Conservation (phyloP, 2,888 invertebrate genomes). For the Ypsolopha sequella region DNA sequence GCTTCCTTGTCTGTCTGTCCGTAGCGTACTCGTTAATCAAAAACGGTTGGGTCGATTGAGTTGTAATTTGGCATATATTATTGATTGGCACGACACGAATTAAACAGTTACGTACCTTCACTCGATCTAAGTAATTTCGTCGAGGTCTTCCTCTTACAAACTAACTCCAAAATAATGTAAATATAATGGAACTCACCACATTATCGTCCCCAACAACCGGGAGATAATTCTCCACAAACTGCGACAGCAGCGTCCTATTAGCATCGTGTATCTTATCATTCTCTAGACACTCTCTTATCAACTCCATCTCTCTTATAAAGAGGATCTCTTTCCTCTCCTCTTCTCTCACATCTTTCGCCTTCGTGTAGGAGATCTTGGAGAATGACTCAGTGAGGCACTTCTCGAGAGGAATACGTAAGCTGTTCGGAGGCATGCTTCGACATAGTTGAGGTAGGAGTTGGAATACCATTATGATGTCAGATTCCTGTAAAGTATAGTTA, state of each 20-base stretch:
- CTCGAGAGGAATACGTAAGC: slow-evolving; percentile 66
- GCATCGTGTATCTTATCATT: slow-evolving; percentile 70
- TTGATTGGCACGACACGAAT: too few species aligned
- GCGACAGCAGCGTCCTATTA: slow-evolving; percentile 65
- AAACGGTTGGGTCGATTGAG: too few species aligned
- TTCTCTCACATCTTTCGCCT: slow-evolving; percentile 14
- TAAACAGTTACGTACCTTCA: too few species aligned
- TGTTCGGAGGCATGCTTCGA: slow-evolving; percentile 68
- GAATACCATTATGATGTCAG: slow-evolving; percentile 55
- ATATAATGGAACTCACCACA: slow-evolving; percentile 33
- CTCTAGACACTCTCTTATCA: slow-evolving; percentile 50
- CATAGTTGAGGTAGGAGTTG: slow-evolving; percentile 67
- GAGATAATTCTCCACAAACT: slow-evolving; percentile 58
- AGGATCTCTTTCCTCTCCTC: slow-evolving; percentile 16
- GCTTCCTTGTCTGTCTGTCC: too few species aligned
- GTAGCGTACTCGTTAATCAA: too few species aligned
- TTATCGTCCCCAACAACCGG: slow-evolving; percentile 48
- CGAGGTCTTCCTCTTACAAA: not conserved
- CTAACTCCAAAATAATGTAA: not conserved
- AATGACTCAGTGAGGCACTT: slow-evolving; percentile 49
- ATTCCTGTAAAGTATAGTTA: slow-evolving; percentile 44
- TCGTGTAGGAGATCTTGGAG: slow-evolving; percentile 15
- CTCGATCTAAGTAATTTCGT: slow-evolving; percentile 1
- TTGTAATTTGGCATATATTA: too few species aligned
- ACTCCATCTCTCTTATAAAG: slow-evolving; percentile 32